Base-by-base conservation (phyloP, 2,797 vertebrate species). In the Bucorvus abyssinicus region DNA sequence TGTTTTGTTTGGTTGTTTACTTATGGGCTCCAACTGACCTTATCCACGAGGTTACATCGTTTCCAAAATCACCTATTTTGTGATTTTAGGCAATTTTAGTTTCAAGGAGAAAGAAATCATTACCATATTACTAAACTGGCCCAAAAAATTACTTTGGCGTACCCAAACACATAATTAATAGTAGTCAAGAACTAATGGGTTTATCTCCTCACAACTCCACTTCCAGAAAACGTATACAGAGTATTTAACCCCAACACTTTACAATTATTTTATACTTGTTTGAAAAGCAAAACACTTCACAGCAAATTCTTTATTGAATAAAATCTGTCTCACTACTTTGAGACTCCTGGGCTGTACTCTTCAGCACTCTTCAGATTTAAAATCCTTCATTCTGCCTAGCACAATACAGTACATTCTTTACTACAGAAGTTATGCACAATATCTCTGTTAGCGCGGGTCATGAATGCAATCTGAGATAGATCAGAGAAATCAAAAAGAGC, bases 31-130 rank as follows among this genome's bases (percentile, higher is more conserved):
- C 65, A 13, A 91, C 92, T 93, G 47, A 14, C 52, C 70, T 90
- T 95, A 95, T 85, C 85, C 10, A 70, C 63, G 88, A 91, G 32
- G 52, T 89, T 63, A 44, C n/a, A 36, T 89, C 34, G 89, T 84
- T 83, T 92, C 70, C 67, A 89, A 94, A 96, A 93, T 93, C 2
- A 8, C 20, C 92, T 78, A 42, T 95, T 93, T 87, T 88, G 16
- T 75, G 14, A 53, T 86, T 81, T 84, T 69, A 38, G 52, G n/a
- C 12, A 63, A 81, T 59, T 92, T 84, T 27, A 64, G n/a, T 47
- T 76, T 87, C 57, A 90, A 84, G 60, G 40, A 87, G 64, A 95
- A 89, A 81, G 60, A 65, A 79, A 61, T 81, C 71, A 68, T 57
- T 82, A 71, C 63, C 64, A 64, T 90, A 93, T 63, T 88, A 90